Evolutionary conservation across 2,888 invertebrate genomes (phyloP).

Genomic region (Strigamia crassipes): DNA sequence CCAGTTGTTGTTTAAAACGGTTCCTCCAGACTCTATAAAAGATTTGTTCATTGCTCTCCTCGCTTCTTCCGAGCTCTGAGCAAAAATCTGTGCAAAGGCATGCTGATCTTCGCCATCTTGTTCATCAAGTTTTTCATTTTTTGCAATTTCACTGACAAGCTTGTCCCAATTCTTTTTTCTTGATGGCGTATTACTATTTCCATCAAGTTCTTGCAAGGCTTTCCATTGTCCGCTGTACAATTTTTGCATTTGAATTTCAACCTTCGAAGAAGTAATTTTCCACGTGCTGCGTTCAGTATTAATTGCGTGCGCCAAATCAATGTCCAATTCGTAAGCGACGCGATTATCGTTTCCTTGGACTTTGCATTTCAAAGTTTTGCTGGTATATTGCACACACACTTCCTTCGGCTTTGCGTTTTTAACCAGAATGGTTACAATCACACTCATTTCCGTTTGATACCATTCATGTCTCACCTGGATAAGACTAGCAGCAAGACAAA

Average conservation of each 20-base stretch:
- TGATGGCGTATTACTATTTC: no score
- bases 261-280: neutral
- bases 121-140: no score
- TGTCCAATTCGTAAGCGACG: neutral
- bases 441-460: neutral
- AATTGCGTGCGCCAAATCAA: neutral
- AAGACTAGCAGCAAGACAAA: neutral
- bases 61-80: no score
- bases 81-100: no score
- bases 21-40: no score
- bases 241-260: conserved; percentile 10
- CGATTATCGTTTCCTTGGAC: neutral
- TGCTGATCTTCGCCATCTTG: no score
- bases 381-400: neutral
- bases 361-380: neutral
- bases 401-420: neutral
- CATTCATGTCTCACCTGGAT: neutral
- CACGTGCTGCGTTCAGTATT: neutral
- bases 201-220: neutral
- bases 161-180: no score
- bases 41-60: no score
- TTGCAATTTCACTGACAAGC: no score
- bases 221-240: neutral
- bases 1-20: no score
- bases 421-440: no score